Percentiles rank a stretch among this genome's conserved stretches.
phyloP scores from a whole-genome alignment of 1,140 invertebrate species.

The Drosophila arizonae region DNA sequence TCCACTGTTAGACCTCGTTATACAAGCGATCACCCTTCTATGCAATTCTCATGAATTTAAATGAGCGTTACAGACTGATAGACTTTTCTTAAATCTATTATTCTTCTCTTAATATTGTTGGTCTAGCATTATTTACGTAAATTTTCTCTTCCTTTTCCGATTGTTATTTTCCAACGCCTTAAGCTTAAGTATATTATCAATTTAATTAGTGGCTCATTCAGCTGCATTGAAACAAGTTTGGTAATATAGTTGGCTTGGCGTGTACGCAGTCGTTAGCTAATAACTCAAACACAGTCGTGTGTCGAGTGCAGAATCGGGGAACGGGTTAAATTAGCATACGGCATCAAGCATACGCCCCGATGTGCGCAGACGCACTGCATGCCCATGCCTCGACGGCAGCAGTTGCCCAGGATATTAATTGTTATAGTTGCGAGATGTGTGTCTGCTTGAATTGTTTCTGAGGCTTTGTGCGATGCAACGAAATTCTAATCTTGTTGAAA shows the following conservation, averaged over 20 bases:
- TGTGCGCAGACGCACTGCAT: constrained; percentile 51
- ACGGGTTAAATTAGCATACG: constrained; percentile 65
- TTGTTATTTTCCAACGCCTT: background rate
- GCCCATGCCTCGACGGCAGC: constrained; percentile 38
- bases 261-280: constrained; percentile 41
- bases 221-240: constrained; percentile 9
- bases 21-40: no score
- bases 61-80: no score
- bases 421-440: constrained; percentile 81
- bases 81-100: no score
- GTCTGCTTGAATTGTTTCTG: constrained; percentile 80
- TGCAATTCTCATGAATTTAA: no score
- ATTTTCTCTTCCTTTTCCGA: background rate
- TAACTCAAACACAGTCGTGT: constrained; percentile 61
- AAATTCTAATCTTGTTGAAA: constrained; percentile 79
- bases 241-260: constrained; percentile 12
- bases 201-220: constrained; percentile 12
- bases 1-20: no score
- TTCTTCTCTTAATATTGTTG: no score
- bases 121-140: no score
- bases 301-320: constrained; percentile 23
- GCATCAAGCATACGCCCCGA: constrained; percentile 73
- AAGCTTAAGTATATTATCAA: no score
- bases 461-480: constrained; percentile 77
- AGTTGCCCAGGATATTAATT: constrained; percentile 75